Evolutionary conservation across 2,797 vertebrate genomes (phyloP).

Genomic region (Microcaecilia unicolor): DNA sequence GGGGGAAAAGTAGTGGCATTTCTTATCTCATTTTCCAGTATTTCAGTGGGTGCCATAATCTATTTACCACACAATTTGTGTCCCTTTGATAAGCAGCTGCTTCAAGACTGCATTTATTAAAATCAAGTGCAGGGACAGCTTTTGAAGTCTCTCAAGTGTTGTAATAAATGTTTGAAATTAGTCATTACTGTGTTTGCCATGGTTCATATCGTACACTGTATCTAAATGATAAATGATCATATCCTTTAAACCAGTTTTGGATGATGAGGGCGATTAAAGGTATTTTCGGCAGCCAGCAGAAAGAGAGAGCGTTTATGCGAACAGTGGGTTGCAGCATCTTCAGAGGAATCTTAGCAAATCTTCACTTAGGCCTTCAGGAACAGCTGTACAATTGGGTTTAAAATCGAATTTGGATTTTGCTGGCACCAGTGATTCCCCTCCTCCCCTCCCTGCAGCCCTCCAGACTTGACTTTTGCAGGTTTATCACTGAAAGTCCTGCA

Average conservation of each 20-base stretch:
- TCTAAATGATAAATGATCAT: constrained; percentile 45
- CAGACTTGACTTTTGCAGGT: no score
- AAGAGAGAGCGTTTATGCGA: no score
- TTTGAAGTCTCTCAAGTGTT: constrained; percentile 58
- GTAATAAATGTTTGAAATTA: constrained; percentile 68
- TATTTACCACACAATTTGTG: constrained; percentile 67
- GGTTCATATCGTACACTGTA: constrained; percentile 40
- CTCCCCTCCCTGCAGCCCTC: no score
- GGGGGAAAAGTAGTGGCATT: constrained; percentile 46
- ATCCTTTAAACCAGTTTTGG: constrained; percentile 12
- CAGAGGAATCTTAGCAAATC: no score
- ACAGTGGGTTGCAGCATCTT: no score
- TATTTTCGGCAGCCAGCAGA: not conserved
- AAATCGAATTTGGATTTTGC: no score
- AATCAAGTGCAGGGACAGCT: constrained; percentile 58
- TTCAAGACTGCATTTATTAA: constrained; percentile 63
- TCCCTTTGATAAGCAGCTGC: constrained; percentile 66
- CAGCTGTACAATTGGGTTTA: no score
- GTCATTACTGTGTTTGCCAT: constrained; percentile 56
- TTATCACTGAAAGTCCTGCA: no score
- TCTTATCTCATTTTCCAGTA: constrained; percentile 65
- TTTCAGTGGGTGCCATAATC: constrained; percentile 61
- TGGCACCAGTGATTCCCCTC: no score
- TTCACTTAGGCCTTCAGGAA: no score
- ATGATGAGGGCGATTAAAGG: not conserved